These are phyloP conservation scores for Pantherophis guttatus DNA, from an alignment of 2,113 vertebrate species.

Conservation along the genomic window DNA sequence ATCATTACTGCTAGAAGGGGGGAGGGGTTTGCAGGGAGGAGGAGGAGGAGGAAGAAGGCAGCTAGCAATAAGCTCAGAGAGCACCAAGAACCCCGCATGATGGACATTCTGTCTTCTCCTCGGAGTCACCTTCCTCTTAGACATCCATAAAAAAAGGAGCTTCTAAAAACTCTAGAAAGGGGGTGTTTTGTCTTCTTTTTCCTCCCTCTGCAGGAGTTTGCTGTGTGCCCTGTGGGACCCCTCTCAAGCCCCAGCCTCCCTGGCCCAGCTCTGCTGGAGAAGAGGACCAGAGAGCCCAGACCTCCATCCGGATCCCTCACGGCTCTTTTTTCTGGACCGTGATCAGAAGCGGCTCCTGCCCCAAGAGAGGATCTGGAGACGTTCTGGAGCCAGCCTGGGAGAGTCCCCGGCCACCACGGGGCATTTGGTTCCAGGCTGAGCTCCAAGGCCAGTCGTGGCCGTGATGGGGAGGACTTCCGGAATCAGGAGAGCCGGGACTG, in stretches of 20 bases:
- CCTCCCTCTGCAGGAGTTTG: no score
- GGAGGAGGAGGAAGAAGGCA: no score
- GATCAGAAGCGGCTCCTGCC: background rate
- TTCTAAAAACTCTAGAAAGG: no score
- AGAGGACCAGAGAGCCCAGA: background rate
- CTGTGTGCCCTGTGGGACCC: no score
- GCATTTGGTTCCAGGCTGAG: background rate
- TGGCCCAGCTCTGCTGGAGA: background rate
- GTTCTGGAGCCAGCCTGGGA: background rate
- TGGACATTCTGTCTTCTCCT: no score
- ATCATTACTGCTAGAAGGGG: no score
- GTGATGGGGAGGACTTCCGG: background rate
- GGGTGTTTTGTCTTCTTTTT: background rate
- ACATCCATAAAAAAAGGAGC: background rate
- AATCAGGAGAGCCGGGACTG: no score
- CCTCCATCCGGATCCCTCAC: background rate
- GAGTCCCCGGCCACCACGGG: background rate
- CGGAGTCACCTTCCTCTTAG: background rate
- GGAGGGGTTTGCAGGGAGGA: no score
- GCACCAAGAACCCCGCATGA: no score
- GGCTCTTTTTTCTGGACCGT: background rate
- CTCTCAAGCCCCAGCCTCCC: no score
- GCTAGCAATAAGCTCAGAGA: no score
- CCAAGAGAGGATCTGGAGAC: background rate
- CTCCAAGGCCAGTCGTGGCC: background rate